phyloP scores from a whole-genome alignment of 2,888 invertebrate species.

The Acleris holmiana region DNA sequence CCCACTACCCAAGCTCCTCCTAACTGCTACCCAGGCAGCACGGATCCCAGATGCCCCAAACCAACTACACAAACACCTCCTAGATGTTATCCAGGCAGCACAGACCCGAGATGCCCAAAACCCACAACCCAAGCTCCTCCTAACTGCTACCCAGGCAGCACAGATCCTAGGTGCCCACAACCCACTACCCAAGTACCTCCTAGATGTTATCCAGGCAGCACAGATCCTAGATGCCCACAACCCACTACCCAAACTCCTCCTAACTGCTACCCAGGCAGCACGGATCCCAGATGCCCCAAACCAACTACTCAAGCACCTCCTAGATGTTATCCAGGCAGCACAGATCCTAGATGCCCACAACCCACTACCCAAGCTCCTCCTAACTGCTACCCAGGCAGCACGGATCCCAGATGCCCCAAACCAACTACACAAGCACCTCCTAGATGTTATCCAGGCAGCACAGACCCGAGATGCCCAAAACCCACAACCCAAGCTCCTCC shows the following conservation, averaged over 20 bases:
- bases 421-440: conserved; percentile 42
- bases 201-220: conserved; percentile 56
- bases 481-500: conserved; percentile 43
- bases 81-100: conserved; percentile 55
- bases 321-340: conserved; percentile 43
- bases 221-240: conserved; percentile 52
- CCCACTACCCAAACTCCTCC: conserved; percentile 43
- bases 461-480: conserved; percentile 44
- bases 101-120: conserved; percentile 59
- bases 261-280: conserved; percentile 51
- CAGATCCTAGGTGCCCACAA: conserved; percentile 49
- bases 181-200: conserved; percentile 43
- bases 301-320: conserved; percentile 37
- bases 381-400: conserved; percentile 41
- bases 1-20: conserved; percentile 43
- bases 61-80: conserved; percentile 45
- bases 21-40: conserved; percentile 17
- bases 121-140: conserved; percentile 44
- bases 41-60: conserved; percentile 26
- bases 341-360: conserved; percentile 51
- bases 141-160: conserved; percentile 43
- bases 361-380: conserved; percentile 48
- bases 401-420: conserved; percentile 51
- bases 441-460: conserved; percentile 45
- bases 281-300: conserved; percentile 42